These are phyloP conservation scores for Engystomops pustulosus DNA, from an alignment of 2,113 vertebrate species.

Conservation along the genomic window DNA sequence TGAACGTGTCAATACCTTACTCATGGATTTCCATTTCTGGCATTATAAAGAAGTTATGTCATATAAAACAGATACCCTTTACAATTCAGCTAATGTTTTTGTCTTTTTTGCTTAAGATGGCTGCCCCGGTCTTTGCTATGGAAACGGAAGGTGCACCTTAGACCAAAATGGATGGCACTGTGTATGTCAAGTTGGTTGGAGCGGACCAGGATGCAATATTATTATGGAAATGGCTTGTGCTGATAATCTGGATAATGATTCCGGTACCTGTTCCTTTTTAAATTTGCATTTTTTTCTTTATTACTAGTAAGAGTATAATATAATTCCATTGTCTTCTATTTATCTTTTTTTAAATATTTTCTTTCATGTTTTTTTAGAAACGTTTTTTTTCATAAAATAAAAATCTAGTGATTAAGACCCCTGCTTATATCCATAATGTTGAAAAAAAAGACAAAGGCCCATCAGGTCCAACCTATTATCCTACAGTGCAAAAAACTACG, in stretches of 20 bases:
- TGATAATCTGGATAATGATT: conserved; percentile 94
- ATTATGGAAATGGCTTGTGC: conserved; percentile 98
- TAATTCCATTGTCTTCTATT: not conserved
- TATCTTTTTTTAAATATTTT: too few relatives aligned
- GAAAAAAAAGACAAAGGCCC: too few relatives aligned
- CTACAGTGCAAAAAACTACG: too few relatives aligned
- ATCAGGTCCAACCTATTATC: too few relatives aligned
- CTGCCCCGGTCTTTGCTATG: conserved; percentile 94
- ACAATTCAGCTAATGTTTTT: not conserved
- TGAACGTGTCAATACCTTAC: too few relatives aligned
- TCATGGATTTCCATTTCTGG: too few relatives aligned
- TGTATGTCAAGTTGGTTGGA: conserved; percentile 97
- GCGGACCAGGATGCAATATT: conserved; percentile 90
- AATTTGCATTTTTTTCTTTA: too few relatives aligned
- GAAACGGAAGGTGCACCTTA: conserved; percentile 94
- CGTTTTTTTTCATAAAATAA: too few relatives aligned
- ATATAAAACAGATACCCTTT: too few relatives aligned
- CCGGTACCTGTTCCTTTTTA: conserved; percentile 76
- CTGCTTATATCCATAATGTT: too few relatives aligned
- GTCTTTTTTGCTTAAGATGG: conserved; percentile 76
- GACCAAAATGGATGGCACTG: conserved; percentile 98
- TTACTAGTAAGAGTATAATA: not conserved
- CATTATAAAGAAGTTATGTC: too few relatives aligned
- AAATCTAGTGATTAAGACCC: too few relatives aligned
- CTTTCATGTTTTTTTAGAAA: not conserved